Evolutionary conservation across 2,888 invertebrate species (phyloP).

Genomic region (Apamea crenata): DNA sequence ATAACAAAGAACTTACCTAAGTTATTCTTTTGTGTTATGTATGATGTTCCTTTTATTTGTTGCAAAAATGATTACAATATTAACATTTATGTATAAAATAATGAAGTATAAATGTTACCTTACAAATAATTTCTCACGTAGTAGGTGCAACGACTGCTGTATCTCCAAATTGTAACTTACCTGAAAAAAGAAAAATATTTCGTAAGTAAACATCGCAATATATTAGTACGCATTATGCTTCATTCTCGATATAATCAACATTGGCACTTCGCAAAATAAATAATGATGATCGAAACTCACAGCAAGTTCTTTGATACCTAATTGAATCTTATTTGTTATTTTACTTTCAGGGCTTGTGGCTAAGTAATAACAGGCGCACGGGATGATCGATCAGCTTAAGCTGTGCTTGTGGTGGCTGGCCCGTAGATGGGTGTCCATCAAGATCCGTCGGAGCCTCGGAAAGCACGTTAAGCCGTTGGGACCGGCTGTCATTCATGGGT

Average conservation of each 20-base stretch:
- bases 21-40: not conserved
- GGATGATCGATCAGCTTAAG: no score
- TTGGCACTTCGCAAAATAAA: not conserved
- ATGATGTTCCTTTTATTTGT: not conserved
- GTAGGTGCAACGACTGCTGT: not conserved
- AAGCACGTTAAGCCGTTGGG: no score
- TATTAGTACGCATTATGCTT: not conserved
- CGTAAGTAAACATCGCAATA: not conserved
- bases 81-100: not conserved
- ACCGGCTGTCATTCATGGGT: no score
- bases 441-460: no score
- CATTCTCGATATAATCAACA: not conserved
- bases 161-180: conserved; percentile 39
- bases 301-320: not conserved
- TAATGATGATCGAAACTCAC: not conserved
- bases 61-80: not conserved
- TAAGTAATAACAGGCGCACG: no score
- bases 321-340: not conserved
- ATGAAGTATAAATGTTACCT: not conserved
- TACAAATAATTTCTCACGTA: not conserved
- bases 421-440: no score
- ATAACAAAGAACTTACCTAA: not conserved
- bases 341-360: no score
- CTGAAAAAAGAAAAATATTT: conserved; percentile 41
- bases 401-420: no score